These are phyloP conservation scores for Andricus grossulariae DNA, from an alignment of 1,140 invertebrate species.

Conservation along the genomic window DNA sequence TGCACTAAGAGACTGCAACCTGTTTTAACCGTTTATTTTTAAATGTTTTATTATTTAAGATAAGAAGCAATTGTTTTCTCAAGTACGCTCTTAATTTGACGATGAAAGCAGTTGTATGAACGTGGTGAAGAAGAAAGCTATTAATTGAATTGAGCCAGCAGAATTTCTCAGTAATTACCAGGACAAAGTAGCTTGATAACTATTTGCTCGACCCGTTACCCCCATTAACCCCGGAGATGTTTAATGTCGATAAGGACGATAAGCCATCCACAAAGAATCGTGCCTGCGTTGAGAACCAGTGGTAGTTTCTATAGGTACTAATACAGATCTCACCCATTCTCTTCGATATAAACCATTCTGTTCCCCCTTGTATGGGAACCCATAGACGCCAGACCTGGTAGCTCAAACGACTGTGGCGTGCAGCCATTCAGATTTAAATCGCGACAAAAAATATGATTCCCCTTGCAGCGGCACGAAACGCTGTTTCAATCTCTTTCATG, in stretches of 20 bases:
- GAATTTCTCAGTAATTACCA: neutral
- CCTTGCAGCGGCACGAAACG: slow-evolving; percentile 67
- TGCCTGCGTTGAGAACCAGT: slow-evolving; percentile 65
- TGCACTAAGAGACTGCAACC: no score
- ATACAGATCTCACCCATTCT: slow-evolving; percentile 75
- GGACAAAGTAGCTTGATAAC: neutral
- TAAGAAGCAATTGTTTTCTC: no score
- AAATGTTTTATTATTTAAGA: no score
- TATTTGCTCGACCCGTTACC: neutral
- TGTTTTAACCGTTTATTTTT: no score
- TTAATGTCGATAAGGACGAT: slow-evolving; percentile 1
- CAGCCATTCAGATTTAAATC: slow-evolving; percentile 75
- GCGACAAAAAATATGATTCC: slow-evolving; percentile 65
- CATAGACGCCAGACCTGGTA: slow-evolving; percentile 55
- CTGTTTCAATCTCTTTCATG: slow-evolving; percentile 64
- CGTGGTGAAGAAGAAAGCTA: neutral
- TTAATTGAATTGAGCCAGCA: neutral
- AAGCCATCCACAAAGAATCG: slow-evolving; percentile 5
- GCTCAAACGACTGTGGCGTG: slow-evolving; percentile 57
- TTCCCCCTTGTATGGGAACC: slow-evolving; percentile 67
- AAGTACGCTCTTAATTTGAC: no score
- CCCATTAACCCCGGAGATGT: slow-evolving; percentile 8
- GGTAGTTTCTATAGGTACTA: slow-evolving; percentile 68
- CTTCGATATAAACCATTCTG: slow-evolving; percentile 71
- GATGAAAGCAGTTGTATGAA: neutral